Conservation (phyloP, 2,113 vertebrate species). For the Petaurus breviceps region DNA sequence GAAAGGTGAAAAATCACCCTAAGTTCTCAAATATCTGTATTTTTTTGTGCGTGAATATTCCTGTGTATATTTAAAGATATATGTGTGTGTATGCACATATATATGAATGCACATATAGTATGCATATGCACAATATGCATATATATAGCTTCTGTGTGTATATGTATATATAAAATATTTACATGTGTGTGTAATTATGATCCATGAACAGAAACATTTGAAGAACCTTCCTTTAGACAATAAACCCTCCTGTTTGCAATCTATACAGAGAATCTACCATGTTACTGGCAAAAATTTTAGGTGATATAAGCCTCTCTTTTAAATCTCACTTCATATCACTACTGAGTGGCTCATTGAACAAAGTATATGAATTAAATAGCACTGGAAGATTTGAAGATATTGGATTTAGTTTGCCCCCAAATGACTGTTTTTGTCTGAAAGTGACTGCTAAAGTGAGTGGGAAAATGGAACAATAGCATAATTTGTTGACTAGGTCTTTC, state of each 20-base stretch:
- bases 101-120: neutral
- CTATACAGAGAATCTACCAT: neutral
- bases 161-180: neutral
- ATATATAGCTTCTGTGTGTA: neutral
- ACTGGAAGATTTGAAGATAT: neutral
- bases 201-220: neutral
- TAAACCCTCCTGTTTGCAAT: neutral
- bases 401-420: neutral
- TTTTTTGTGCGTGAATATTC: neutral
- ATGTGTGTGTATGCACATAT: accelerated
- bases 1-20: neutral
- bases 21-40: neutral
- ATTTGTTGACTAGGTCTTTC: neutral
- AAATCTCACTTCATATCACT: neutral
- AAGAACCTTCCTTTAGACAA: neutral
- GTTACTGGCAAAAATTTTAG: neutral
- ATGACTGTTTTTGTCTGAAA: neutral
- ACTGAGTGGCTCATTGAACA: neutral
- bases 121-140: neutral
- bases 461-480: neutral
- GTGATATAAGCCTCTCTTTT: neutral
- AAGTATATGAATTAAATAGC: neutral
- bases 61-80: neutral
- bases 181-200: neutral
- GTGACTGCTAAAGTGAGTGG: neutral